Base-by-base conservation (phyloP, 1,140 invertebrate genomes). In the Drosophila ananassae region DNA sequence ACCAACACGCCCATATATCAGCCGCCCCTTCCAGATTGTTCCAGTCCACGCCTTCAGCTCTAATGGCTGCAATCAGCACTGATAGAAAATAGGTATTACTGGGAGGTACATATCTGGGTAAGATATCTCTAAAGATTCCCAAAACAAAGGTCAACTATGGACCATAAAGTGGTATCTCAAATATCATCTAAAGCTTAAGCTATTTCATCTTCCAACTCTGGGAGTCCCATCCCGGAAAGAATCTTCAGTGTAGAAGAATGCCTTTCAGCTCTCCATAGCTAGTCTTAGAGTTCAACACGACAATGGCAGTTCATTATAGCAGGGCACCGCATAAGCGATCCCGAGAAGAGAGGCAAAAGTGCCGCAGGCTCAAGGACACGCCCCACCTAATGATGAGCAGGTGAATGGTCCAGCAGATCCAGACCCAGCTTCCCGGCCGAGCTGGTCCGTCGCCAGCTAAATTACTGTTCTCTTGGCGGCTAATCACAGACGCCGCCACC, bases 401-500 rank as follows among this genome's bases (percentile, higher is more conserved):
- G 76, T 73, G 62, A 55, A 60, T 67, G 79, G 69, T 75, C 63
- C 61, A 60, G 57, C 67, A 79, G 67, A 56, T 64, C 13, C 55
- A 41, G 3, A 6, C 22, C 22, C 53, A 39, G n/a, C 24, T 10
- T 59, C 62, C n/a, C 46, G 9, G 30, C 67, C 24, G 30, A 10
- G 44, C 9, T 24, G 44, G 44, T 22, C 24, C 60, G 73, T 67
- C 56, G 57, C 68, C 73, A 54, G 24, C 54, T 76, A 71, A 83
- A 85, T 83, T 85, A 79, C 80, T 66, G 60, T 54, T 75, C 60
- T 75, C 53, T 53, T 41, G 53, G 53, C 66, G 39, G 39, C 81
- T 87, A 87, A 85, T 85, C 83, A 85, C 82, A 85, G 82, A 73
- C 61, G 62, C 58, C 66, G 83, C 73, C 80, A 79, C 78, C 78